Conservation (phyloP, 2,888 invertebrate species). For the Agrenia bidenticulata region DNA sequence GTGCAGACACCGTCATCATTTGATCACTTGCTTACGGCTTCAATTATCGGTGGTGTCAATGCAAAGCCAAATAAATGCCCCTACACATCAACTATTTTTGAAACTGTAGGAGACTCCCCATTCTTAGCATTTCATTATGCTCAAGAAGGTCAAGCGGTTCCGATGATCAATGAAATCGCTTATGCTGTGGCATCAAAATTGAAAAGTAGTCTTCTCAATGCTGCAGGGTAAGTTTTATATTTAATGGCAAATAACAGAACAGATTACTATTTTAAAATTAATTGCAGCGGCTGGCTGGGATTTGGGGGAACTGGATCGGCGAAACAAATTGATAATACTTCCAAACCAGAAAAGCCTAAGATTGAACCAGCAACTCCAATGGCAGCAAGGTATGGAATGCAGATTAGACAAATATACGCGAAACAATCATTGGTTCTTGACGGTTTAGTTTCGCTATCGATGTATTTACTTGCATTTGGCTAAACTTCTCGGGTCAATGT, state of each 20-base stretch:
- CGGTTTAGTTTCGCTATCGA: conserved; percentile 12
- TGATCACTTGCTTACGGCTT: conserved; percentile 81
- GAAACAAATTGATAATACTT: conserved; percentile 55
- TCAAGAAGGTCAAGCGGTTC: conserved; percentile 79
- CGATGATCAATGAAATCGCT: conserved; percentile 85
- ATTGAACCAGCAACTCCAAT: conserved; percentile 70
- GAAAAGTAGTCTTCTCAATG: conserved; percentile 61
- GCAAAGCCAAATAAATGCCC: conserved; percentile 58
- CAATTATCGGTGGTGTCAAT: conserved; percentile 72
- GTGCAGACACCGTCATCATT: conserved; percentile 72
- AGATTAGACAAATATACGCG: no score
- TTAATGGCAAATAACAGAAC: no score
- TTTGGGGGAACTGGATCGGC: conserved; percentile 54
- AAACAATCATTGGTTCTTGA: conserved; percentile 5
- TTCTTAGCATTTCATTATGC: conserved; percentile 87
- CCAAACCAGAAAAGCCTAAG: conserved; percentile 56
- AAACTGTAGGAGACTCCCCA: conserved; percentile 78
- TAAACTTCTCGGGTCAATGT: no score
- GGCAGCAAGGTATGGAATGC: conserved; percentile 62
- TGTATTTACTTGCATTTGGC: no score
- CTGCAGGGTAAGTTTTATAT: conserved; percentile 56
- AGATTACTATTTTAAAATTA: no score
- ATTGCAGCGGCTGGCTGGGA: conserved; percentile 58
- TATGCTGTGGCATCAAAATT: conserved; percentile 86
- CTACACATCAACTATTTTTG: conserved; percentile 47